Conservation (phyloP, 2,113 vertebrate species). For the Apus apus region DNA sequence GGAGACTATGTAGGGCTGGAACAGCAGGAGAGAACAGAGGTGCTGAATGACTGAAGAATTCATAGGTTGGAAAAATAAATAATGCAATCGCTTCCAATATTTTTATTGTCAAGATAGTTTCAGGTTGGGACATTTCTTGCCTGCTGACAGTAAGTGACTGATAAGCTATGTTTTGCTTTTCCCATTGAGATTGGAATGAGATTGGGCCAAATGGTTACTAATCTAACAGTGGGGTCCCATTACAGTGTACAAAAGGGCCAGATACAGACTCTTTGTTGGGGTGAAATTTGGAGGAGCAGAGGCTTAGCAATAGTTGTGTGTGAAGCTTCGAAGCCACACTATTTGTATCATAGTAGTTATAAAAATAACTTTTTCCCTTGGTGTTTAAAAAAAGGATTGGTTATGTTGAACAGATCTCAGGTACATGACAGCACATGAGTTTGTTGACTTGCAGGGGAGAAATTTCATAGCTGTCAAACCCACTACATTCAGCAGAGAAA, state of each 20-base stretch:
- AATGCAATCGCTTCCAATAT: background rate
- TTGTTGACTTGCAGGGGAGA: background rate
- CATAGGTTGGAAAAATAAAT: background rate
- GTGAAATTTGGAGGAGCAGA: background rate
- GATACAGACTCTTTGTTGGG: fast-evolving
- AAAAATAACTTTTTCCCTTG: background rate
- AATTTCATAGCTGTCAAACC: background rate
- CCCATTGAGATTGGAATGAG: background rate
- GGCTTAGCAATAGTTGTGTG: background rate
- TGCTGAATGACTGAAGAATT: background rate
- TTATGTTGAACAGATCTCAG: background rate
- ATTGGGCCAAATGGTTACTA: background rate
- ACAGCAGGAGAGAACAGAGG: background rate
- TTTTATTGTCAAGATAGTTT: slow-evolving; percentile 2
- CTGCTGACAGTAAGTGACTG: background rate
- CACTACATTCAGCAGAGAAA: background rate
- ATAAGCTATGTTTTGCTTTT: background rate
- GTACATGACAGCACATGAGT: background rate
- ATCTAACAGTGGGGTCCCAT: background rate
- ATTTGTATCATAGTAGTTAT: background rate
- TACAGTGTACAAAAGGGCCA: background rate
- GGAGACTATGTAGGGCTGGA: background rate
- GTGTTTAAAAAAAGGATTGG: background rate
- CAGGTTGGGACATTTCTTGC: background rate
- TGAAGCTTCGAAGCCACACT: background rate